Conservation (phyloP, 2,113 vertebrate genomes). For the Carlito syrichta region DNA sequence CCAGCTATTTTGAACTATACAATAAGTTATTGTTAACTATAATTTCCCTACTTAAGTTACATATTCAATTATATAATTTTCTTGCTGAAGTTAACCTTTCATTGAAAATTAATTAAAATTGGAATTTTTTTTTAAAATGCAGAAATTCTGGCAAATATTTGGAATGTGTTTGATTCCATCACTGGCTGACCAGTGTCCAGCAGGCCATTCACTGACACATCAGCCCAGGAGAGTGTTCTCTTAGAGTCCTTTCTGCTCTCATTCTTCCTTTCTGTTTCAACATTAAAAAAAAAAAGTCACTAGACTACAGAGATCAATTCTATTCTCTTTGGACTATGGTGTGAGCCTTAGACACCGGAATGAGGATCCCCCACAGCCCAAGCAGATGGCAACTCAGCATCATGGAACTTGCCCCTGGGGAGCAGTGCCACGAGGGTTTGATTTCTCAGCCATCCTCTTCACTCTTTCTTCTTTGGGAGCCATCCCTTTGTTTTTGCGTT, state of each 20-base stretch:
- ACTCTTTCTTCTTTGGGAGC: not conserved
- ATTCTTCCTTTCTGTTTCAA: not conserved
- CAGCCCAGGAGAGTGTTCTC: fast-evolving
- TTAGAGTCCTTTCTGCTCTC: fast-evolving
- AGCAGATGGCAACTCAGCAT: fast-evolving
- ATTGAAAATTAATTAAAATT: not conserved
- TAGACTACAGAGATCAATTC: not conserved
- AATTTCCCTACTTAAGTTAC: no score
- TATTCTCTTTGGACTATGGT: fast-evolving
- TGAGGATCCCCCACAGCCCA: fast-evolving
- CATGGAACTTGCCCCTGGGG: fast-evolving
- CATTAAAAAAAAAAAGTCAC: not conserved
- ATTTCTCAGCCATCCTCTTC: fast-evolving
- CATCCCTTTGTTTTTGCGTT: no score
- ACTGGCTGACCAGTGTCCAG: fast-evolving
- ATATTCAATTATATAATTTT: no score
- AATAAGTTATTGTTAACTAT: not conserved
- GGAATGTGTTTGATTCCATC: fast-evolving
- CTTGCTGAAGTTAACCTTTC: not conserved
- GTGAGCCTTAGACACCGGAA: fast-evolving
- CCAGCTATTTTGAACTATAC: not conserved
- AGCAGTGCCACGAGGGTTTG: fast-evolving
- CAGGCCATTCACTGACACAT: fast-evolving
- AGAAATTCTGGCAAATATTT: not conserved
- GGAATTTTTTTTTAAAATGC: not conserved